Evolutionary conservation across 2,113 vertebrate genomes (phyloP), one percentile per base, ranked within the genome.

Genomic region (Ciconia maguari): DNA sequence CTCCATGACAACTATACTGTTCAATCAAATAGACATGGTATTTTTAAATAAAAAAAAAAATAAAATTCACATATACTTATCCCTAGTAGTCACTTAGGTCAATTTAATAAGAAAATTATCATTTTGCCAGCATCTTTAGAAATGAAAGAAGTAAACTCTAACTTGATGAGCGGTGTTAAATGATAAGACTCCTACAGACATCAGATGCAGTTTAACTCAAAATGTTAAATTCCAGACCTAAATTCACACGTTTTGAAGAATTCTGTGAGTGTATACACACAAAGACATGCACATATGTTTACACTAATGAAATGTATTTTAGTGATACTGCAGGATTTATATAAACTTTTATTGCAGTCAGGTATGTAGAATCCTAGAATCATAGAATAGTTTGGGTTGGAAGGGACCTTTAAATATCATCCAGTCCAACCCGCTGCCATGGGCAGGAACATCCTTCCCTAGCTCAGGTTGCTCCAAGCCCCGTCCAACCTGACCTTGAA

Each of bases 401-500:
- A 52, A 75, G 5, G 9, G 15, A 10, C 24, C 3, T 12, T 61
- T 41, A 79, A 79, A 52, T 3, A n/a, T 30, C 19, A 60, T 51
- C 7, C 11, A 25, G 7, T 46, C 30, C 60, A 14, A 30, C 4
- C 4, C 2, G 6, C 6, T 72, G 22, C 4, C 10, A 13, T 38
- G 16, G 22, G 10, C 49, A 61, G 3, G 0, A 16, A 51, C 25
- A 61, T 1, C 25, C 30, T 65, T 34, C 8, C 9, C 54, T 30
- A 34, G 9, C 24, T 4, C 9, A 42, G 4, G 13, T 11, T 70
- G 19, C 38, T 74, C 32, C 55, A 72, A 86, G 3, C 12, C 16
- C 5, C 13, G 9, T 54, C 20, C 25, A 55, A 4, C 9, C 6
- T 42, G 10, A 5, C 16, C 20, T 46, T 81, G 16, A 68, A 27